These are phyloP conservation scores for Drosophila setosimentum DNA, from an alignment of 2,888 invertebrate species.

Conservation along the genomic window DNA sequence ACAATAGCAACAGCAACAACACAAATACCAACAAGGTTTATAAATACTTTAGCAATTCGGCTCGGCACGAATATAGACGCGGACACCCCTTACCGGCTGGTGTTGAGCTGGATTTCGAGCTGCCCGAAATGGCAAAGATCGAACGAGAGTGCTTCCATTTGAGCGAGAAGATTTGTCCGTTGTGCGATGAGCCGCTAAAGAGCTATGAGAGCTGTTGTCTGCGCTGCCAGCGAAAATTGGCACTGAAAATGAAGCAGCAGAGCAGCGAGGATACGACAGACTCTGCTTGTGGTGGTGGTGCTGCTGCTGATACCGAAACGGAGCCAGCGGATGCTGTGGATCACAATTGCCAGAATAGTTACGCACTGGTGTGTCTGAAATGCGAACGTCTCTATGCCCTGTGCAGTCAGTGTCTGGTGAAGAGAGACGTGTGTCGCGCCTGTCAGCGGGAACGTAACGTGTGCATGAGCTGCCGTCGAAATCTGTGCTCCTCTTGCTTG, in stretches of 20 bases:
- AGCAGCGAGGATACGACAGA: conserved; percentile 30
- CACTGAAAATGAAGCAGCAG: conserved; percentile 63
- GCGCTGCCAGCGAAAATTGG: conserved; percentile 79
- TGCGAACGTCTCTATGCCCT: conserved; percentile 81
- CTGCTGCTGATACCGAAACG: not conserved
- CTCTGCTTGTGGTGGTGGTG: not conserved
- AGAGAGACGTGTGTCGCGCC: conserved; percentile 77
- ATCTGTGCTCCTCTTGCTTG: conserved; percentile 81
- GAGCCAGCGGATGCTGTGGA: conserved; percentile 32
- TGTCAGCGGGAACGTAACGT: conserved; percentile 82
- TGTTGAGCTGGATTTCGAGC: conserved; percentile 75
- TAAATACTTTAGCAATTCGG: conserved; percentile 85
- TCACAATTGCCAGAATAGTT: conserved; percentile 65
- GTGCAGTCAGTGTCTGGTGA: conserved; percentile 76
- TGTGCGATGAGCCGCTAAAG: conserved; percentile 80
- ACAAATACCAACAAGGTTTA: conserved; percentile 82
- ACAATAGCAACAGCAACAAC: conserved; percentile 6
- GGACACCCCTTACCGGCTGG: conserved; percentile 64
- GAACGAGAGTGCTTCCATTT: conserved; percentile 83
- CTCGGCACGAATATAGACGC: conserved; percentile 79
- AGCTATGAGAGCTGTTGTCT: conserved; percentile 82
- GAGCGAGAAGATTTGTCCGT: conserved; percentile 81
- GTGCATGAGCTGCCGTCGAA: conserved; percentile 81
- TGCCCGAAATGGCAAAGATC: conserved; percentile 68
- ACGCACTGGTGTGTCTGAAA: conserved; percentile 78